Evolutionary conservation across 1,140 invertebrate genomes (phyloP).

Genomic region (honey bee (Apis mellifera)): DNA sequence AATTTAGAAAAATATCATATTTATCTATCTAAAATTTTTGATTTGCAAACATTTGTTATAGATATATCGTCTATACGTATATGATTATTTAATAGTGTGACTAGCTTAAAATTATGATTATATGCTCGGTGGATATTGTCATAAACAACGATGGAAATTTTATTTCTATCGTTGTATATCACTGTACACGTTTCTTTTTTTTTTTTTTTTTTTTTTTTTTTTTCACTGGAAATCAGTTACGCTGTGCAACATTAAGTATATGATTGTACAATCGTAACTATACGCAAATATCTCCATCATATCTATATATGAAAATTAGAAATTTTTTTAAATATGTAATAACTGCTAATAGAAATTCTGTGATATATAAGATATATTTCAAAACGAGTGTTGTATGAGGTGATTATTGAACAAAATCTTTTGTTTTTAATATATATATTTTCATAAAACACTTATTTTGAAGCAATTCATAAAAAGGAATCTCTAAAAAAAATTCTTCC

Average conservation of each 20-base stretch:
- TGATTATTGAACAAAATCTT: neutral
- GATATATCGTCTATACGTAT: neutral
- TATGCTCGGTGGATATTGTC: constrained; percentile 39
- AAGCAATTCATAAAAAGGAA: neutral
- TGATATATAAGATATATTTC: neutral
- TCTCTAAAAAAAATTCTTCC: constrained; percentile 23
- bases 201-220: neutral
- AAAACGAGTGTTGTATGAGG: neutral
- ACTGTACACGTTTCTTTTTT: constrained; percentile 6
- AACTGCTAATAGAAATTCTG: constrained; percentile 31
- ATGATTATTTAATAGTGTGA: constrained; percentile 58
- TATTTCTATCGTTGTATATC: neutral
- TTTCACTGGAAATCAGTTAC: neutral
- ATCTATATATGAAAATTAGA: constrained; percentile 42
- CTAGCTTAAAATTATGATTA: constrained; percentile 62
- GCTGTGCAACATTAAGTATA: constrained; percentile 23
- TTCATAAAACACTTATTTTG: neutral
- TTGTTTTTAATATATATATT: neutral
- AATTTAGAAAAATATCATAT: neutral
- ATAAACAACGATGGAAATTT: constrained; percentile 21
- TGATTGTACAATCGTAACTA: constrained; percentile 44
- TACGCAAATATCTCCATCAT: constrained; percentile 38
- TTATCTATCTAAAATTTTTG: constrained; percentile 2
- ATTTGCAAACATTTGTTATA: neutral
- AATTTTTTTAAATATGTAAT: constrained; percentile 52